A percentile compares a stretch with the other conserved stretches of the same genome.
Conservation (phyloP, 2,888 invertebrate species). For the Lydus trimaculatus region DNA sequence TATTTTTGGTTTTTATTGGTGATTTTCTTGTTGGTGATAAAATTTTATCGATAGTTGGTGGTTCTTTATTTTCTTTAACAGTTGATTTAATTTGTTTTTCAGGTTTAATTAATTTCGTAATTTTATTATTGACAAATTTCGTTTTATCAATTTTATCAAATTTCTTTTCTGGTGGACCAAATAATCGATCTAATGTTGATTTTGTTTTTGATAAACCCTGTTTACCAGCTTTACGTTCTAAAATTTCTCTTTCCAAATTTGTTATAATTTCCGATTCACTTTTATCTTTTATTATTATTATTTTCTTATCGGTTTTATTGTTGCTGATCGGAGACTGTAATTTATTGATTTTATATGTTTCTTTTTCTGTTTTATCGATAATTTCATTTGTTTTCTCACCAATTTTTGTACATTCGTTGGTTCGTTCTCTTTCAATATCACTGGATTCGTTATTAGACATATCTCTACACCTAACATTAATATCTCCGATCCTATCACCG, state of each 20-base stretch:
- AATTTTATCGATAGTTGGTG: conserved; percentile 25
- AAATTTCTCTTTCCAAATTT: conserved; percentile 59
- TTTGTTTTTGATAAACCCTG: conserved; percentile 51
- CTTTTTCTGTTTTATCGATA: conserved; percentile 53
- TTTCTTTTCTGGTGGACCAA: conserved; percentile 54
- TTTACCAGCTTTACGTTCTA: conserved; percentile 54
- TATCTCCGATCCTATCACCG: conserved; percentile 73
- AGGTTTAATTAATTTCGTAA: conserved; percentile 28
- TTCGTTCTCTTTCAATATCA: conserved; percentile 56
- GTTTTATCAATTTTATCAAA: conserved; percentile 11
- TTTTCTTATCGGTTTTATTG: conserved; percentile 70
- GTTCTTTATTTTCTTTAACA: conserved; percentile 44
- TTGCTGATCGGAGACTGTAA: conserved; percentile 69
- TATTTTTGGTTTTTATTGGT: conserved; percentile 40
- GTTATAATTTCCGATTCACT: conserved; percentile 36
- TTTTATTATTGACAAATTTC: conserved; percentile 59
- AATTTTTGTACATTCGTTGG: conserved; percentile 55
- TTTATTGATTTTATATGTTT: conserved; percentile 68
- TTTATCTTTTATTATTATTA: conserved; percentile 61
- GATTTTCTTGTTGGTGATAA: conserved; percentile 28
- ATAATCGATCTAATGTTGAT: conserved; percentile 65
- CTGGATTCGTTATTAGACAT: conserved; percentile 67
- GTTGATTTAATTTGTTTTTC: conserved; percentile 40
- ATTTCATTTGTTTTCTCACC: conserved; percentile 45
- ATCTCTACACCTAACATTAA: conserved; percentile 72